Evolutionary conservation across 1,140 invertebrate genomes (phyloP), one percentile per base, ranked within the genome.

Genomic region (Anthonomus grandis): DNA sequence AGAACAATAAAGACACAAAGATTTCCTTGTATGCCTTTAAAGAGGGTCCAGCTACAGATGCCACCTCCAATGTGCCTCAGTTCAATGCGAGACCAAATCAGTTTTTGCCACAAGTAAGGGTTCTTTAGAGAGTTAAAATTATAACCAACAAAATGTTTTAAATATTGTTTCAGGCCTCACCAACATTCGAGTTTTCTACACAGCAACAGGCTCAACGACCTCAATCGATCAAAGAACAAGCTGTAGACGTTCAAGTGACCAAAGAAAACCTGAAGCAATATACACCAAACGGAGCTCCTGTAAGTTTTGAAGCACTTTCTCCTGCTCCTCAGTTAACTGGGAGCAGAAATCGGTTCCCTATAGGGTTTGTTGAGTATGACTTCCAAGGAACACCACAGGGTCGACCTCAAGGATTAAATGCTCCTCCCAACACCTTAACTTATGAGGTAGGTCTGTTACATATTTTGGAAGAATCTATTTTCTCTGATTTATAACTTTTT

Each of bases 251-350:
- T 6, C 64, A 71, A 59, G 66, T 70, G 0, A 73, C 70, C 25
- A 73, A 69, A 59, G 70, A 73, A 58, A 71, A 70, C 38, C 19
- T 71, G 6, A 69, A 70, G 45, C 69, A 64, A 27, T 68, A 63
- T 15, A 25, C 25, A 45, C 65, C 66, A 42, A 71, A 64, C 52
- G 62, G 49, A 18, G 13, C 60, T 8, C 64, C 62, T 6, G 18
- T 9, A 19, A 21, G 17, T 17, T 13, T 47, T 44, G 39, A 41
- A 8, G n/a, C n/a, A n/a, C n/a, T n/a, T n/a, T 17, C 46, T 5
- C 59, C 57, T 21, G 27, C 19, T 1, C 12, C 53, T 6, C 47
- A 47, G 38, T 27, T 42, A 10, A 22, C 15, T n/a, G 45, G 45
- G n/a, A 36, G 18, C n/a, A 41, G 55, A 36, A 57, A 57, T 36